Base-by-base conservation (phyloP, 2,113 vertebrate genomes). In the Ptilorrhoa leucosticta region DNA sequence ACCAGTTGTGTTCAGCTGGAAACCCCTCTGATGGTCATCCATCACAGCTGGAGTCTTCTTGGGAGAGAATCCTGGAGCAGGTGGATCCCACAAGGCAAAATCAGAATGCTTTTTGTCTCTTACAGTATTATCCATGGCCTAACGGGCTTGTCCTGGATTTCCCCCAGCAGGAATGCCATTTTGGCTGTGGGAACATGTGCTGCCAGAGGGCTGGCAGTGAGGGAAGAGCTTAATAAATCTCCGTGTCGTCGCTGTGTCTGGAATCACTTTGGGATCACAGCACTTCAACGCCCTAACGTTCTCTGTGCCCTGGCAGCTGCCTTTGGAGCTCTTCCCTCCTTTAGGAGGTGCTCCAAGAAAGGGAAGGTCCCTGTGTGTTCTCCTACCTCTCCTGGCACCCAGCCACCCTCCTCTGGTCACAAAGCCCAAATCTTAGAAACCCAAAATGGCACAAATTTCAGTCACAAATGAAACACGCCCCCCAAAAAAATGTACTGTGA, bases 401-500 rank as follows among this genome's bases (percentile, higher is more conserved):
- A 24, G 31, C 27, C 5, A 1, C 26, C 3, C 40, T 71, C 42
- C 54, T 72, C 40, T 53, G 47, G 22, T 44, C 71, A 21, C 40
- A 26, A 23, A 86, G 13, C 26, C 42, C n/a, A 7, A 19, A 31
- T 28, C 35, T 3, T 3, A 7, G n/a, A 53, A 79, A 54, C 26
- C 14, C 61, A 11, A 19, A 53, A 61, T 26, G 35, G 16, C 21
- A 8, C 1, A 47, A 24, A 50, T 66, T 79, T 35, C 51, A 28
- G 14, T 31, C n/a, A 13, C 37, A 26, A 64, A 6, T 37, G 13
- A 71, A 72, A 44, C 10, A 19, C n/a, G n/a, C n/a, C 4, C 20
- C 6, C 27, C 27, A 3, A 14, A 21, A 23, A 61, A 33, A 1
- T 0, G 5, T 1, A 1, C 26, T 48, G 0, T 45, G 44, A 15